Conservation (phyloP, 2,113 vertebrate species). For the Dipodomys merriami region DNA sequence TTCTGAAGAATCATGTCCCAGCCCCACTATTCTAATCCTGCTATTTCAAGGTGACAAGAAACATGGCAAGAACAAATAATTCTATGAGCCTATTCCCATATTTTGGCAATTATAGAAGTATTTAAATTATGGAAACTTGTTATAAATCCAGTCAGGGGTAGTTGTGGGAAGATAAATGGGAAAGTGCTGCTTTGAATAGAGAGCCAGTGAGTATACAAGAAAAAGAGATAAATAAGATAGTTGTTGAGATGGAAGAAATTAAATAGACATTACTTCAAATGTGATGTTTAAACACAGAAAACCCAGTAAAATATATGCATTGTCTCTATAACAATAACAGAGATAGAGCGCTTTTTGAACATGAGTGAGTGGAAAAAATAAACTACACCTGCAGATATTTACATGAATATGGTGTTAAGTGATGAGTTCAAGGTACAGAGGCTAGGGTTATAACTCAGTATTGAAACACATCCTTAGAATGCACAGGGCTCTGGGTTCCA, state of each 20-base stretch:
- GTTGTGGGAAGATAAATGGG: too few relatives aligned
- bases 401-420: too few relatives aligned
- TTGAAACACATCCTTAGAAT: neutral
- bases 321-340: too few relatives aligned
- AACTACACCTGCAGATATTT: too few relatives aligned
- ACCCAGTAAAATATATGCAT: neutral
- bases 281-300: neutral
- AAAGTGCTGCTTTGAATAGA: neutral
- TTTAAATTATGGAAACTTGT: neutral
- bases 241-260: neutral
- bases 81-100: neutral
- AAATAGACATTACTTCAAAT: neutral
- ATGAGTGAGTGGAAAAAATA: too few relatives aligned
- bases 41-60: neutral
- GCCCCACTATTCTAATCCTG: neutral
- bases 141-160: neutral
- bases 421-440: neutral
- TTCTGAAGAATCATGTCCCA: neutral
- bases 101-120: neutral
- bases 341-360: too few relatives aligned
- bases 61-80: too few relatives aligned
- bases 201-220: neutral
- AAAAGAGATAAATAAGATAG: neutral
- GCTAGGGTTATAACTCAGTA: neutral
- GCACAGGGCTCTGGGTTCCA: too few relatives aligned